Conservation (phyloP, 2,888 invertebrate species). For the Mantis religiosa region DNA sequence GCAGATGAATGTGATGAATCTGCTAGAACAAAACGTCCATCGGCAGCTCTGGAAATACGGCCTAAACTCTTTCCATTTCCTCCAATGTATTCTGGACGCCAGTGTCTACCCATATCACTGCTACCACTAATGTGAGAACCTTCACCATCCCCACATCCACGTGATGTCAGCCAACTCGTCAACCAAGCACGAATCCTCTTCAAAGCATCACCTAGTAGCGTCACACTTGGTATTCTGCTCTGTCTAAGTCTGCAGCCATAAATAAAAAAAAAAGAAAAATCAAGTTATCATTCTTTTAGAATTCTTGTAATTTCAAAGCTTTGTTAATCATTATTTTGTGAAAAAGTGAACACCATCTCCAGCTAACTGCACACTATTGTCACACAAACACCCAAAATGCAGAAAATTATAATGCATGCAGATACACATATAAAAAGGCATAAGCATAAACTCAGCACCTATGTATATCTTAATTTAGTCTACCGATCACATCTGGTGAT, state of each 20-base stretch:
- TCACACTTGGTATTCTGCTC: conserved; percentile 93
- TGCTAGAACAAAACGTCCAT: conserved; percentile 65
- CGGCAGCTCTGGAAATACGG: conserved; percentile 68
- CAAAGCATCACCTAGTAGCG: conserved; percentile 53
- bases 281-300: conserved; percentile 8
- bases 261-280: conserved; percentile 1
- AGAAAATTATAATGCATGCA: background rate
- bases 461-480: background rate
- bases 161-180: conserved; percentile 27
- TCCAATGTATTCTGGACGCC: conserved; percentile 21
- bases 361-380: background rate
- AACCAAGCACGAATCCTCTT: conserved; percentile 14
- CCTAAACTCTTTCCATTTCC: conserved; percentile 45
- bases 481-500: background rate
- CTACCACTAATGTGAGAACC: background rate
- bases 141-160: conserved; percentile 29
- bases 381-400: background rate
- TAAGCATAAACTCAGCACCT: background rate
- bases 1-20: conserved; percentile 47
- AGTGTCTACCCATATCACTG: conserved; percentile 16
- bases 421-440: background rate
- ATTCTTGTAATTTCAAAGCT: background rate
- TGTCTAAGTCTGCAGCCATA: conserved; percentile 72
- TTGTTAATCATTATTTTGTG: background rate
- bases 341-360: background rate